phyloP scores from a whole-genome alignment of 2,888 invertebrate genomes.

The Ryuthela nishihirai region DNA sequence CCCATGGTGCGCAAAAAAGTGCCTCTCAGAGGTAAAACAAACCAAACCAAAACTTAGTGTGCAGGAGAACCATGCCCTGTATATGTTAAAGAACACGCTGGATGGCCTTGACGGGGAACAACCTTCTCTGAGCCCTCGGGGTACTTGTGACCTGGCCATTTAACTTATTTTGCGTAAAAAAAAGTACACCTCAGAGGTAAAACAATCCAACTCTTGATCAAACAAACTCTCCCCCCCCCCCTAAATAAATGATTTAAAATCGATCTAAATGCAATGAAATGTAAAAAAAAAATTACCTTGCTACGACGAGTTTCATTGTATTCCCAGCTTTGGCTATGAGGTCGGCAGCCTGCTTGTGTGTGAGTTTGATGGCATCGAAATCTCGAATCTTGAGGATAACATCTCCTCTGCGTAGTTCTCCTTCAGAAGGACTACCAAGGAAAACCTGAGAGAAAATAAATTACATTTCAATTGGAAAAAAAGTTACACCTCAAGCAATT shows the following conservation, averaged over 20 bases:
- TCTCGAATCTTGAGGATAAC: conserved; percentile 85
- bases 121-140: too few species aligned
- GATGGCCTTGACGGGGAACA: too few species aligned
- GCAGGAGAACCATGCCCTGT: too few species aligned
- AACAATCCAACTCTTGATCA: too few species aligned
- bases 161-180: too few species aligned
- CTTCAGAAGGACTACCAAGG: conserved; percentile 77
- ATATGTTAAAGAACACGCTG: too few species aligned
- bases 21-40: too few species aligned
- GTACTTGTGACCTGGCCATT: too few species aligned
- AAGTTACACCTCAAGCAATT: background rate
- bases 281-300: conserved; percentile 60
- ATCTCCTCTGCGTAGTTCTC: conserved; percentile 81
- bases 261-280: background rate
- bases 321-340: conserved; percentile 76
- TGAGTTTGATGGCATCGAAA: conserved; percentile 78
- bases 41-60: too few species aligned
- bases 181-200: too few species aligned
- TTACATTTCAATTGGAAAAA: background rate
- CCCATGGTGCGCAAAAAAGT: too few species aligned
- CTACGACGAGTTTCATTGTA: conserved; percentile 73
- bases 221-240: too few species aligned
- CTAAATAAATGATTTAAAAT: background rate
- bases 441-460: conserved; percentile 63
- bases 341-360: conserved; percentile 87